A percentile compares a stretch with the other conserved stretches of the same genome.
Evolutionary conservation across 2,888 invertebrate genomes (phyloP).

Genomic region (Abrostola tripartita): DNA sequence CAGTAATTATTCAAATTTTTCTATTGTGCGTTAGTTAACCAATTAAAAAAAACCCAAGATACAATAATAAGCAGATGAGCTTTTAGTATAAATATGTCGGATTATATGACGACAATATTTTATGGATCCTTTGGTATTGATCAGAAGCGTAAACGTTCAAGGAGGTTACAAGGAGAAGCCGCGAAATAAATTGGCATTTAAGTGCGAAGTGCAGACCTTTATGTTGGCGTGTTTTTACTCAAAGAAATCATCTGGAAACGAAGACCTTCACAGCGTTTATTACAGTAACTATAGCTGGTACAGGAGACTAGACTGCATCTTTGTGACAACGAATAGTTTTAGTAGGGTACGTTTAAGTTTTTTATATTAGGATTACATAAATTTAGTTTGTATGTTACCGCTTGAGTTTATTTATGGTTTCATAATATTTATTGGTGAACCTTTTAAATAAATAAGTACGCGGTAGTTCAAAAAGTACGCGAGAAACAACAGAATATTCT

Average conservation of each 20-base stretch:
- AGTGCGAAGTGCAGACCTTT: constrained; percentile 28
- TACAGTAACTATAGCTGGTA: not conserved
- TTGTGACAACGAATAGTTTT: not conserved
- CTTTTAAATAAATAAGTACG: no score
- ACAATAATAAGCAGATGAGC: not conserved
- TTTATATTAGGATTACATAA: no score
- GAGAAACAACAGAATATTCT: no score
- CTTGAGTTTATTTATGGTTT: no score
- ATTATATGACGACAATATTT: constrained; percentile 26
- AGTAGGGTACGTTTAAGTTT: no score
- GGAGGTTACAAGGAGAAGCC: constrained; percentile 26
- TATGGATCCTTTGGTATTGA: constrained; percentile 20
- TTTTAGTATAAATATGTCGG: constrained; percentile 17
- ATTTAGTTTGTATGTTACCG: no score
- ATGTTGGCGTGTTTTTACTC: constrained; percentile 12
- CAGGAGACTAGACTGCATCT: not conserved
- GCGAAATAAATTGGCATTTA: constrained; percentile 41
- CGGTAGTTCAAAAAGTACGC: no score
- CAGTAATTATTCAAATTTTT: no score
- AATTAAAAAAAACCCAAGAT: no score
- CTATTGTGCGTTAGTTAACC: no score
- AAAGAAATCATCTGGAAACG: constrained; percentile 14
- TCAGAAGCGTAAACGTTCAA: constrained; percentile 30
- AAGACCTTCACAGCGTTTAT: not conserved
- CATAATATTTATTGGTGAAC: no score